Percentiles rank a stretch among this genome's conserved stretches.
These are phyloP conservation scores for Pluvialis apricaria DNA, from an alignment of 2,113 vertebrate species.

Conservation along the genomic window DNA sequence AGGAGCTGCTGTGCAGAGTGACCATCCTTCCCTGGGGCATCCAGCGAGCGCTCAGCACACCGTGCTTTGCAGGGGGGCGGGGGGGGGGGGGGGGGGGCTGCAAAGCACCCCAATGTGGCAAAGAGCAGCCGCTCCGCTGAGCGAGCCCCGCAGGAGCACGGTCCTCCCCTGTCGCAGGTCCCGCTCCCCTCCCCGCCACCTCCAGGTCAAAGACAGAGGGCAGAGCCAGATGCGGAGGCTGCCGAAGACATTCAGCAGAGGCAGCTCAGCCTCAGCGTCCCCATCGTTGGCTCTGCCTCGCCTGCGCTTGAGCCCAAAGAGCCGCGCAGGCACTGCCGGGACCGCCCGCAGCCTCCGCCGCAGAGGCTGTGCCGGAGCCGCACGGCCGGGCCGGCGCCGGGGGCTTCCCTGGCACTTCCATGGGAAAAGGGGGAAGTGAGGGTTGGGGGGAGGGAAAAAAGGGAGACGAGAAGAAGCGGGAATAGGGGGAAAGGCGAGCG, in stretches of 20 bases:
- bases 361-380: not conserved
- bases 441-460: not conserved
- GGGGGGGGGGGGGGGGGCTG: too few species aligned
- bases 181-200: not conserved
- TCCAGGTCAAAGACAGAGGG: not conserved
- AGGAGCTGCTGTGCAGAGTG: not conserved
- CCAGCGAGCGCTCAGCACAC: accelerated
- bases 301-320: not conserved
- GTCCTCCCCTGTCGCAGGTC: not conserved
- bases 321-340: not conserved
- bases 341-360: not conserved
- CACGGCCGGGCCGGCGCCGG: not conserved
- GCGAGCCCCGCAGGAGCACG: not conserved
- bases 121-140: not conserved
- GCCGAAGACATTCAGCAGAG: not conserved
- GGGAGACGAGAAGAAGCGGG: not conserved
- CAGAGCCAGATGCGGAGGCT: not conserved
- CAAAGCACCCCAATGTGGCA: accelerated
- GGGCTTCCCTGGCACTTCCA: not conserved
- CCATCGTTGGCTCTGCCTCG: not conserved
- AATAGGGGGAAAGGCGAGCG: not conserved
- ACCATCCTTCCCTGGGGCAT: not conserved
- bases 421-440: not conserved
- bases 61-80: not conserved
- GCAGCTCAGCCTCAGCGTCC: not conserved